phyloP scores from a whole-genome alignment of 2,888 invertebrate species.

The Troides helena region DNA sequence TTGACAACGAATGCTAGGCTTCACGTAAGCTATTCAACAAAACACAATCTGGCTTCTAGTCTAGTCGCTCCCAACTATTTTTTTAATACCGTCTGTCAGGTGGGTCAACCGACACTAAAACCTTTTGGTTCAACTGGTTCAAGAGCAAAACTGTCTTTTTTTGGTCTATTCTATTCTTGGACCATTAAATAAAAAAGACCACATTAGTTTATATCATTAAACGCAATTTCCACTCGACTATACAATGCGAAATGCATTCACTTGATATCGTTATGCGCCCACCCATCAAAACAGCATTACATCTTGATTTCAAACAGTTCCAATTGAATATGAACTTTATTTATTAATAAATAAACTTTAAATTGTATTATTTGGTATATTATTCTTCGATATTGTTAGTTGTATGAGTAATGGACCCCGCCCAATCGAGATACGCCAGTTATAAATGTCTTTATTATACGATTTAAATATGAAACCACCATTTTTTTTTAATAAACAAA shows the following conservation, averaged over 20 bases:
- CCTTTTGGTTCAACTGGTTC: no score
- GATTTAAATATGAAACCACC: conserved; percentile 6
- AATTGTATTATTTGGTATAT: background rate
- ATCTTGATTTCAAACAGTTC: conserved; percentile 10
- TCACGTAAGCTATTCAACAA: no score
- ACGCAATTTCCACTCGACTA: background rate
- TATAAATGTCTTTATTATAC: conserved; percentile 29
- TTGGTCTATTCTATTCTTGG: no score
- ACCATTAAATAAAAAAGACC: no score
- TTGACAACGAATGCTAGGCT: no score
- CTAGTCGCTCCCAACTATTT: no score
- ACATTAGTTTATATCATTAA: background rate
- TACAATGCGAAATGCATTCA: conserved; percentile 4
- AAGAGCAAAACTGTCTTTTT: no score
- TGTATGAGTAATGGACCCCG: conserved; percentile 13
- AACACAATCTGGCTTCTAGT: no score
- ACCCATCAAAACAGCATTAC: conserved; percentile 16
- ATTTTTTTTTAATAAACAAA: background rate
- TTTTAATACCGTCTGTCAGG: no score
- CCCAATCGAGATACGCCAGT: conserved; percentile 16
- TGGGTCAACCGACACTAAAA: no score
- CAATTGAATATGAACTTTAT: conserved; percentile 9
- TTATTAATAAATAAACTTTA: background rate
- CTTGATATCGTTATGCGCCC: conserved; percentile 8
- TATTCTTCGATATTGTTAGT: conserved; percentile 11